These are phyloP conservation scores for Drosophila sturtevanti DNA, from an alignment of 1,140 invertebrate species.

Conservation along the genomic window DNA sequence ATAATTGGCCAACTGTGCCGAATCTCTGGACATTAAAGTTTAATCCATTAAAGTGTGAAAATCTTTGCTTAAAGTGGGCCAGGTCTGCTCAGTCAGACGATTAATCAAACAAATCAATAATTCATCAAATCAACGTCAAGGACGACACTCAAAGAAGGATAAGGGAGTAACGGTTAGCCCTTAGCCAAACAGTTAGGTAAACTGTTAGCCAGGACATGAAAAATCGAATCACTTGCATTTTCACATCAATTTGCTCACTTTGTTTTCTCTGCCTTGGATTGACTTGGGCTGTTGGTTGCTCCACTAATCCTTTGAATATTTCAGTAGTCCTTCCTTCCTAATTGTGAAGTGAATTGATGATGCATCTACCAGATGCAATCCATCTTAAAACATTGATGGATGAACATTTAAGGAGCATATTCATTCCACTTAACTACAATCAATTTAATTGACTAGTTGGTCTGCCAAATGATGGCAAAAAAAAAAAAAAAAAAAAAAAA, in stretches of 20 bases:
- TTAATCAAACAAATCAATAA: constrained; percentile 78
- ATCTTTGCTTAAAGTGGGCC: neutral
- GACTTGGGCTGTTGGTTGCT: neutral
- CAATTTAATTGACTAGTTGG: neutral
- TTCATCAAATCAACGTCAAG: constrained; percentile 72
- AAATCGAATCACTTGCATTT: constrained; percentile 73
- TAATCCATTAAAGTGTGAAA: constrained; percentile 35
- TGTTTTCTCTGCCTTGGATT: constrained; percentile 2
- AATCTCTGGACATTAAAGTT: constrained; percentile 35
- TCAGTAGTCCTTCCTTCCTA: constrained; percentile 18
- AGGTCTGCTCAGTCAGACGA: constrained; percentile 37
- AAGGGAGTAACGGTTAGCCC: neutral
- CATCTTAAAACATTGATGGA: constrained; percentile 3
- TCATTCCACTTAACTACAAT: neutral
- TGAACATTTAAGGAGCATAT: constrained; percentile 3
- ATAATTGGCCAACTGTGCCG: constrained; percentile 42
- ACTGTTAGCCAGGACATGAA: constrained; percentile 40
- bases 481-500: neutral
- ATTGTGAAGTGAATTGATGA: constrained; percentile 35
- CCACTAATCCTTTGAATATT: constrained; percentile 35
- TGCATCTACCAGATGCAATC: constrained; percentile 5
- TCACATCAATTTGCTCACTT: constrained; percentile 66
- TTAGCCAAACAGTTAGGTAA: constrained; percentile 21
- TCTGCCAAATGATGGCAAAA: neutral
- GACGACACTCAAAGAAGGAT: constrained; percentile 34